Evolutionary conservation across 2,888 invertebrate genomes (phyloP), one percentile per base, ranked within the genome.

Genomic region (Drosophila affinis): DNA sequence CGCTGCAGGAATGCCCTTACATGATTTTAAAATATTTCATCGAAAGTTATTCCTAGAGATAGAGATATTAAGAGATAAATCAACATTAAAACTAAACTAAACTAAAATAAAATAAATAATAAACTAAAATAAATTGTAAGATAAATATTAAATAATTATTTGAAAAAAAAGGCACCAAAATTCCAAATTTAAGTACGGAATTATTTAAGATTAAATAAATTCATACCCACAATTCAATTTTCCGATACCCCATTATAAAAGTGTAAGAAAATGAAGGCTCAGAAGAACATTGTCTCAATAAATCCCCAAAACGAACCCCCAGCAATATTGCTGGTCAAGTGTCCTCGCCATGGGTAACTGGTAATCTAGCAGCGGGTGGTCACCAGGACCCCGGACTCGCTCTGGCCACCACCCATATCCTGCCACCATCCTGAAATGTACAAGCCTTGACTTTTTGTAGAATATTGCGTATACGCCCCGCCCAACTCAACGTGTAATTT

Each of bases 351-450:
- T 58, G 70, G 79, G 86, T 58, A 67, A 75, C 48, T 67, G 78
- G 59, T 77, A 87, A 87, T 79, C 72, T 82, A 87, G 64, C 83
- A 76, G 69, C 74, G 64, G 83, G 86, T 32, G 75, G 62, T 75
- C 52, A 27, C 17, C 7, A 14, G 10, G 10, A 24, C 24, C 3
- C 21, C 10, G 24, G 21, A 39, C 12, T 32, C 9, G 0, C 46
- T 10, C 24, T 46, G 44, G 6, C 24, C 39, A n/a, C 14, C 7
- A 27, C 27, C 45, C 29, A 10, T 18, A 21, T 9, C n/a, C 9
- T 29, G 17, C 29, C 14, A 21, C 12, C 24, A 24, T 44, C 45
- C 44, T 61, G 34, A 45, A 44, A 44, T 54, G 6, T 63, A 47
- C 49, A 21, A 58, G 69, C 45, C 58, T 68, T 69, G 75, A 69